A percentile compares a stretch with the other conserved stretches of the same genome.
phyloP scores from a whole-genome alignment of 2,888 invertebrate genomes.

The Cylloceria caligata region DNA sequence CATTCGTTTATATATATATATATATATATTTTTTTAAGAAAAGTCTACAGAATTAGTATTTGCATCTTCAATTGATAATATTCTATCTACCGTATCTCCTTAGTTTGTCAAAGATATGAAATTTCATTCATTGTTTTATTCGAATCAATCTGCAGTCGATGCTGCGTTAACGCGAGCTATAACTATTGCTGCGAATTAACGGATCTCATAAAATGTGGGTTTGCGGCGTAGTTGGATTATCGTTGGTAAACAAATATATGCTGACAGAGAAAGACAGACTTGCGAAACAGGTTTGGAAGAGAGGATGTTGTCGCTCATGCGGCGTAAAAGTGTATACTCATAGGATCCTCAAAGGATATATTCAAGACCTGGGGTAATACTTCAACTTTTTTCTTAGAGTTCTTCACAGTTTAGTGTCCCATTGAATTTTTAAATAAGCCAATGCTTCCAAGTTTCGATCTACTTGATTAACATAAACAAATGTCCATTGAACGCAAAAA shows the following conservation, averaged over 20 bases:
- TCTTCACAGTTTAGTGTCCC: conserved; percentile 8
- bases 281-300: too few species aligned
- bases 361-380: conserved; percentile 11
- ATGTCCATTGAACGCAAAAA: too few species aligned
- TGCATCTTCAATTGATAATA: too few species aligned
- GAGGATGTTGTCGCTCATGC: conserved; percentile 34
- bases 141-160: not conserved
- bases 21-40: too few species aligned
- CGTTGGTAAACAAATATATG: conserved; percentile 34
- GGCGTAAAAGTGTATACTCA: conserved; percentile 39
- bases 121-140: not conserved
- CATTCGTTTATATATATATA: too few species aligned
- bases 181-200: conserved; percentile 26
- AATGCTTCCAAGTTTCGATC: not conserved
- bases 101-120: too few species aligned
- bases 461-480: too few species aligned
- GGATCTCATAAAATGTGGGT: conserved; percentile 20
- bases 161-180: not conserved
- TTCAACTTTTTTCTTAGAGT: conserved; percentile 17
- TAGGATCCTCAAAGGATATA: conserved; percentile 35
- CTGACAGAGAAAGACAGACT: too few species aligned
- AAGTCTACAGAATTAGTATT: too few species aligned
- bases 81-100: too few species aligned
- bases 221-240: conserved; percentile 38
- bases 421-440: conserved; percentile 1